Conservation (phyloP, 2,888 invertebrate species). For the Tolmerus cingulatus region DNA sequence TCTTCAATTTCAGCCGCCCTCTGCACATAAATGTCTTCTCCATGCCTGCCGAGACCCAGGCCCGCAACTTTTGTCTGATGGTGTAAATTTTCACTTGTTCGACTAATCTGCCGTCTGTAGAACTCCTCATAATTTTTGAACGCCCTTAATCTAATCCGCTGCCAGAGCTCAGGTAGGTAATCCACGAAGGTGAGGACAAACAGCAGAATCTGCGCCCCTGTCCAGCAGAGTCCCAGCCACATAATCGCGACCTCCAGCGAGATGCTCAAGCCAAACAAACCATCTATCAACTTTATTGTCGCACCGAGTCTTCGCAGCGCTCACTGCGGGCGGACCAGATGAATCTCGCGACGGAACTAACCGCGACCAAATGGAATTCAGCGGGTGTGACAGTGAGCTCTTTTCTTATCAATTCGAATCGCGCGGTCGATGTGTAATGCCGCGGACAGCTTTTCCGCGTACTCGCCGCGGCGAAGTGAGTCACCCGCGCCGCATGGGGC, state of each 20-base stretch:
- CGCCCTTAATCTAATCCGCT: constrained; percentile 56
- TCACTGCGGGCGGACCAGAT: neutral
- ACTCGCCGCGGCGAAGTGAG: neutral
- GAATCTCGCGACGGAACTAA: constrained; percentile 32
- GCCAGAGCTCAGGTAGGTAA: constrained; percentile 57
- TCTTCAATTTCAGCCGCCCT: neutral
- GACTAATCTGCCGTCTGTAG: neutral
- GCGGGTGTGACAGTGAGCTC: constrained; percentile 39
- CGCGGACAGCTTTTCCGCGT: neutral
- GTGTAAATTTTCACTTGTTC: neutral
- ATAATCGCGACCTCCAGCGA: neutral
- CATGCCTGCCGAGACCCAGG: neutral
- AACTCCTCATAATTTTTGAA: constrained; percentile 55
- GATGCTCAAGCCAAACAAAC: neutral
- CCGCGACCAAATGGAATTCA: constrained; percentile 24
- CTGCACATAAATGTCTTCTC: constrained; percentile 33
- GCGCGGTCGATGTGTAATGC: constrained; percentile 15
- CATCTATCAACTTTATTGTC: neutral
- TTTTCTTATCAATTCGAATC: constrained; percentile 36
- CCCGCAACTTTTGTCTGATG: constrained; percentile 51
- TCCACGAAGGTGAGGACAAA: constrained; percentile 50
- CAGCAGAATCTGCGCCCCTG: neutral
- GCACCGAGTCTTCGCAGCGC: neutral
- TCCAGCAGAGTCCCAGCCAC: neutral
- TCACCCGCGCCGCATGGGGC: neutral